Evolutionary conservation across 2,888 invertebrate species (phyloP).

Genomic region (Leucophenga montana): DNA sequence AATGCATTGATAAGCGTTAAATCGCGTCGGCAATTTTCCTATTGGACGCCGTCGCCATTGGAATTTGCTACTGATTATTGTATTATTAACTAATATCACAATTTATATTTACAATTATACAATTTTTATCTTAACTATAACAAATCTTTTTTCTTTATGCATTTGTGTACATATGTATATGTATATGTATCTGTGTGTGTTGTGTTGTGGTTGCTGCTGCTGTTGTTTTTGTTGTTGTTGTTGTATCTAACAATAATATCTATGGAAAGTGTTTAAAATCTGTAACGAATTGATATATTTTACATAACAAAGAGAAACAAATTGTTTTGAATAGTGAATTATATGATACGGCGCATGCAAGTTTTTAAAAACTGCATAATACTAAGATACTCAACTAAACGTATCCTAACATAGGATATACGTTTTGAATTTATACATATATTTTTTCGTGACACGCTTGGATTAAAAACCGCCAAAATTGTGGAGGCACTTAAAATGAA

Average conservation of each 20-base stretch:
- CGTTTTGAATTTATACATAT: no score
- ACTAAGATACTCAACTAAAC: conserved; percentile 15
- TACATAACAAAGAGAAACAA: conserved; percentile 7
- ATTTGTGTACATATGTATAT: background rate
- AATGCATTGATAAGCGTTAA: conserved; percentile 17
- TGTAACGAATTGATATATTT: conserved; percentile 6
- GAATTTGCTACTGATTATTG: no score
- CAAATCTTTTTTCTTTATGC: background rate
- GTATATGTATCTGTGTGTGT: background rate
- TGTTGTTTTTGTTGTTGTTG: background rate
- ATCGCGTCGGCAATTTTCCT: conserved; percentile 24
- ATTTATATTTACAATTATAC: background rate
- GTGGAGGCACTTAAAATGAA: conserved; percentile 73
- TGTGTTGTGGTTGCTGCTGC: background rate
- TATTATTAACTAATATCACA: no score
- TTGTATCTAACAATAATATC: no score
- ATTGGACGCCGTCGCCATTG: conserved; percentile 11
- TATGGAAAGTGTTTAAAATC: conserved; percentile 17
- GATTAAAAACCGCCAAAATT: conserved; percentile 72
- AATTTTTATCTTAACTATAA: background rate
- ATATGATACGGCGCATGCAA: conserved; percentile 17
- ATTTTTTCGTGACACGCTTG: conserved; percentile 43
- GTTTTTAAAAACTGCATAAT: conserved; percentile 43
- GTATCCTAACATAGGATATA: no score
- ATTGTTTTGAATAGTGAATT: conserved; percentile 46